Base-by-base conservation (phyloP, 1,140 invertebrate genomes). In the Drosophila guanche region DNA sequence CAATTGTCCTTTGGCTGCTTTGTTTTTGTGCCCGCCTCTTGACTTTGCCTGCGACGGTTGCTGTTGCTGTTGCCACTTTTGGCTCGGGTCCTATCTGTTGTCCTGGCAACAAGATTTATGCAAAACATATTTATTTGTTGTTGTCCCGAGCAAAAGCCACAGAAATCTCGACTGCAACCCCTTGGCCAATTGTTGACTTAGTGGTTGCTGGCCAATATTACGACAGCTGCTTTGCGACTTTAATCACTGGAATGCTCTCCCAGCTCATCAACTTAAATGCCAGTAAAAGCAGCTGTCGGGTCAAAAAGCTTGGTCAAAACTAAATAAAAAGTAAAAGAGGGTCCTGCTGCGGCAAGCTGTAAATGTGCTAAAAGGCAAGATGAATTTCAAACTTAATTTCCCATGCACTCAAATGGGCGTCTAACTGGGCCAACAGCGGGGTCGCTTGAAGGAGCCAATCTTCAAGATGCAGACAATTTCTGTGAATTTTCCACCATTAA, bases 301-400 rank as follows among this genome's bases (percentile, higher is more conserved):
- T 1, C 33, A 20, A 7, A 20, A 25, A 23, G 10, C 22, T 16
- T 43, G 41, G 4, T 23, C 12, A 10, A 66, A 54, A 48, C 33
- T 54, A 55, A 51, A 47, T 46, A 22, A 69, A 43, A 50, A 79
- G 46, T 53, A 37, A 8, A 14, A 16, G 6, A n/a, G 53, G 33
- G n/a, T 14, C 33, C n/a, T 23, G 43, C n/a, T 33, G 43, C 27
- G 75, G 42, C 16, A 62, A 61, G 59, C 63, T 80, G 77, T 81
- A 74, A 85, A 85, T 80, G 73, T 85, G 81, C 60, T 69, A 74
- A 85, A 63, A 65, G 57, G 73, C 65, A 80, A 85, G 81, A 85
- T 81, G 69, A 69, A 85, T 85, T 66, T 47, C 61, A 48, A 79
- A 69, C 68, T 68, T 77, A 54, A 77, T 77, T 69, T 76, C 46